Evolutionary conservation across 2,888 invertebrate species (phyloP), one percentile per base, ranked within the genome.

Genomic region (Altica lythri): DNA sequence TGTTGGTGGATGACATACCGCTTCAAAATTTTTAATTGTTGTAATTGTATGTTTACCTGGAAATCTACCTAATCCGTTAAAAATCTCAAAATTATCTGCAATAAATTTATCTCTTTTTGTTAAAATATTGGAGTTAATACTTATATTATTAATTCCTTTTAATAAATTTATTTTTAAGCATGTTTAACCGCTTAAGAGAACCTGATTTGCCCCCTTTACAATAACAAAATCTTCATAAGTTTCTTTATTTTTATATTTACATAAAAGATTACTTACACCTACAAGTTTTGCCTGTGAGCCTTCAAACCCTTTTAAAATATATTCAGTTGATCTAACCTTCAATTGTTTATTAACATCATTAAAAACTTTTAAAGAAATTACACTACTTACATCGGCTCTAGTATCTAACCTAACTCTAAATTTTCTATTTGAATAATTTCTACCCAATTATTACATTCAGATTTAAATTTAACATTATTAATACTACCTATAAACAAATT

Each of bases 141-240:
- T 47, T 10, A 22, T 16, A 29, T 47, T 42, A 40, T 60, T 50
- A 17, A 60, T 34, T 43, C 53, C 49, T 53, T 58, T 60, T 6
- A 60, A 13, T 29, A 60, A 30, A 13, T 53, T 53, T 43, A 60
- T 38, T 30, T 55, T 51, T 25, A 52, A 9, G 43, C 54, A 57
- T 18, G 53, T 46, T 19, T 56, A 29, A 8, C 54, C 57, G 10
- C 57, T 46, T 19, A 57, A 14, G 4, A 57, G 43, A 25, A 55
- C 29, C 29, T 57, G 58, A 48, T 19, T 45, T 54, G 55, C 55
- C n/a, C 54, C 50, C 8, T 59, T 42, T 18, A 54, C 45, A 12
- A 58, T 50, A 2, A 61, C 55, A 57, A 59, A 61, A 55, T 61
- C 58, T 40, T 59, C 55, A 40, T 43, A 53, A 16, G 52, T 55